Evolutionary conservation across 2,888 invertebrate species (phyloP), one percentile per base, ranked within the genome.

Genomic region (Leptinotarsa tumamoca): DNA sequence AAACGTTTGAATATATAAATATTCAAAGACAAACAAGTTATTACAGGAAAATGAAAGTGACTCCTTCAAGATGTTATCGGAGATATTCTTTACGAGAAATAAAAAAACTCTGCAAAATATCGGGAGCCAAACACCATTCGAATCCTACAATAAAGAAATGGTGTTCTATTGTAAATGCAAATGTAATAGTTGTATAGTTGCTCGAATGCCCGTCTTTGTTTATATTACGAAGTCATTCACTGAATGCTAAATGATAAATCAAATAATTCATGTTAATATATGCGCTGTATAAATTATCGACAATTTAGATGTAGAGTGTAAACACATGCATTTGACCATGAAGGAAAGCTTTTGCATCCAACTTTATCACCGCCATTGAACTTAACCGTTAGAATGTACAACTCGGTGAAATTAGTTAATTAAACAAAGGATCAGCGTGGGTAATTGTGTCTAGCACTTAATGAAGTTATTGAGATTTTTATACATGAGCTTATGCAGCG

Each of bases 241-340:
- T 49, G 69, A 74, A 74, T 51, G 54, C 52, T 66, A 61, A 27
- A 54, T 70, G 49, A 74, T 74, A 43, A 74, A 70, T 70, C 69
- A 17, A 52, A 54, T 74, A 68, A 74, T 51, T 70, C 43, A 74
- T 74, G 70, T 56, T 66, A 74, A 74, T 70, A 51, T 70, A 63
- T 69, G 17, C 68, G 23, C 15, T 27, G 69, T 54, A 58, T 73
- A 69, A 69, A 68, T 67, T 73, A 69, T 21, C 50, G 61, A 68
- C 58, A 68, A 68, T 69, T 52, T 18, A 54, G 54, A 54, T 54
- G 54, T 54, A 54, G 54, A 54, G 54, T 54, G 54, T 54, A 54
- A 54, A 54, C 54, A 54, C 54, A 54, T 18, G n/a, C 54, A 54
- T 7, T 18, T 54, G 54, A 54, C 54, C 54, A 18, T 54, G 54